Evolutionary conservation across 2,888 invertebrate species (phyloP), one percentile per base, ranked within the genome.

Genomic region (Epirrhoe alternata): DNA sequence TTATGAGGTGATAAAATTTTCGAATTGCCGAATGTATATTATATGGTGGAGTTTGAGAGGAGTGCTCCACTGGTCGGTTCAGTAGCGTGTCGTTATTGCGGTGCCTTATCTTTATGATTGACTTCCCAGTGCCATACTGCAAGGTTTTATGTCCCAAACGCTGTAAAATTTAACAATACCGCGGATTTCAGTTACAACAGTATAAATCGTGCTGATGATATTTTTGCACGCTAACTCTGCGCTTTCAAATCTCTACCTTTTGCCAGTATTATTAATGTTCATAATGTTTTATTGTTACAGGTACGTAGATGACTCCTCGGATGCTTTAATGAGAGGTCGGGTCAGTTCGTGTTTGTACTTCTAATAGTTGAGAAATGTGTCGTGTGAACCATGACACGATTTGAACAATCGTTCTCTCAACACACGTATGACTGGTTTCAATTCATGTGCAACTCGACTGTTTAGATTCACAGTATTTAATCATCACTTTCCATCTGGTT

Each of bases 1-100:
- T 86, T 86, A 87, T 77, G 86, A 82, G 75, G 86, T 83, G 84
- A 85, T 87, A 85, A 86, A 86, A 80, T 80, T 80, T 80, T 77
- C 74, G 76, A 76, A 83, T 81, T 75, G 81, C 71, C 73, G 71
- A 74, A 78, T 80, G 53, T 64, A 54, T 64, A 68, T 67, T 60
- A 63, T 56, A 64, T 57, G 77, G 45, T 59, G 52, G 61, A 68
- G 50, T 17, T 57, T 58, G 67, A 64, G 64, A 69, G 69, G 69
- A 61, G 66, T 60, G 71, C 70, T 59, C 71, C 69, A 74, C 74
- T 64, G 69, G 69, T 67, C 72, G 68, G 72, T 74, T 71, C 71
- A 73, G 71, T 73, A 73, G 70, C 66, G 74, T 66, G 67, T 71
- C 74, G 73, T 80, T 81, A 78, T 76, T 76, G 74, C 73, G 68